Evolutionary conservation across 2,113 vertebrate genomes (phyloP), one percentile per base, ranked within the genome.

Genomic region (Clarias gariepinus): DNA sequence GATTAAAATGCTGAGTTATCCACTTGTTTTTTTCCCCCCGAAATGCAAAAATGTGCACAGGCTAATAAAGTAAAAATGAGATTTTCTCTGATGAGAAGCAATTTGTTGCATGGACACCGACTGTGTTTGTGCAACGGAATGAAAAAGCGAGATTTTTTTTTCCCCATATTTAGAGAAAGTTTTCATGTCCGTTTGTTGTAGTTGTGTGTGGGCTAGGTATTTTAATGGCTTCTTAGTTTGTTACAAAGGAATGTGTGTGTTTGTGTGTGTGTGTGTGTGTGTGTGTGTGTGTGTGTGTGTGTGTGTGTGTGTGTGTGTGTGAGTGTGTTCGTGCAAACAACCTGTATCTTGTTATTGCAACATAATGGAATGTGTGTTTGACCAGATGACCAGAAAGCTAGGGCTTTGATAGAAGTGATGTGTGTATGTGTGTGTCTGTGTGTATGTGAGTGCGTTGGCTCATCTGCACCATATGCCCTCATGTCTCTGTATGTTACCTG

Each of bases 1-100:
- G 91, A 92, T 91, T 90, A 88, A 92, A 93, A 90, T 83, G 93
- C 93, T 94, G 92, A 94, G 87, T 88, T 82, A 41, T 82, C 88
- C 90, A 93, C 88, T 88, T 93, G 94, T 77, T 81, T 61, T 61
- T 2, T 86, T 91, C 6, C 41, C 41, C 41, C 77, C 47, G 3
- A 85, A 88, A 89, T 82, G 90, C 85, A n/a, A 89, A 90, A 92
- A 93, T 90, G 90, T 88, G 87, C 90, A 92, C 83, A 73, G 80
- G 36, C 82, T 94, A 92, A 93, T 92, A 90, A 91, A 91, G 89
- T 76, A 89, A 90, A 89, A 92, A 90, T 88, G 89, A 88, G 86
- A 88, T 86, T 60, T 90, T 81, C 84, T 89, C 85, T 85, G 47
- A 88, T 81, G 79, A 87, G 85, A 81, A 88, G 55, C 68, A 63